A percentile compares a stretch with the other conserved stretches of the same genome.
phyloP scores from a whole-genome alignment of 2,797 vertebrate genomes.

The Columba guinea region DNA sequence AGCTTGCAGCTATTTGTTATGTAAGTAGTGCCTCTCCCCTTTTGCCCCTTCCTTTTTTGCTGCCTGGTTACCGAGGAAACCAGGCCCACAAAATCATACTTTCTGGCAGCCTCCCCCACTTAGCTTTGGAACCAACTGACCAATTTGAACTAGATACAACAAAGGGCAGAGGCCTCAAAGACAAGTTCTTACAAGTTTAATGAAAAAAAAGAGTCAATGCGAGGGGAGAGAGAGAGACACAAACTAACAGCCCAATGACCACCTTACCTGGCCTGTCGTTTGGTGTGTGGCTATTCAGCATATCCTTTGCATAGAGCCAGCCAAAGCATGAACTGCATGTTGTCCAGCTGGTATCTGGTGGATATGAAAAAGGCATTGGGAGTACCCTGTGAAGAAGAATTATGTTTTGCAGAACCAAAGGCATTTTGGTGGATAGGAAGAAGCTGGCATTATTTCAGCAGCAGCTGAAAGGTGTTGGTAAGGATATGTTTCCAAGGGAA shows the following conservation, averaged over 20 bases:
- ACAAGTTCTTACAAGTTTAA: not conserved
- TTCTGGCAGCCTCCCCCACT: not conserved
- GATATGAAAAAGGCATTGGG: not conserved
- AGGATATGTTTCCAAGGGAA: not conserved
- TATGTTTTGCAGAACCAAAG: not conserved
- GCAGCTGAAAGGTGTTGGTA: not conserved
- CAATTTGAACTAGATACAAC: not conserved
- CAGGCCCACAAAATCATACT: not conserved
- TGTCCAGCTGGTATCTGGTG: not conserved
- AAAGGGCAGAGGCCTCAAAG: not conserved
- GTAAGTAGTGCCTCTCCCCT: conserved; percentile 77
- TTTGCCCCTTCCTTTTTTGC: not conserved
- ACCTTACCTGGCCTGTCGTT: not conserved
- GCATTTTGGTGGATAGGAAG: not conserved
- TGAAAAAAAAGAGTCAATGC: not conserved
- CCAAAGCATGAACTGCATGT: not conserved
- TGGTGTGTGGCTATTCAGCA: not conserved
- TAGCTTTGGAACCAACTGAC: not conserved
- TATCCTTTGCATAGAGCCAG: not conserved
- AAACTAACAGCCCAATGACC: not conserved
- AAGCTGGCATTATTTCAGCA: not conserved
- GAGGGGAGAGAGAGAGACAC: not conserved
- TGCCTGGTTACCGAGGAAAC: not conserved
- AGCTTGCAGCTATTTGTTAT: conserved; percentile 93
- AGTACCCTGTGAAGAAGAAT: not conserved